Conservation (phyloP, 2,888 invertebrate species). For the Zaprionus lineosus region DNA sequence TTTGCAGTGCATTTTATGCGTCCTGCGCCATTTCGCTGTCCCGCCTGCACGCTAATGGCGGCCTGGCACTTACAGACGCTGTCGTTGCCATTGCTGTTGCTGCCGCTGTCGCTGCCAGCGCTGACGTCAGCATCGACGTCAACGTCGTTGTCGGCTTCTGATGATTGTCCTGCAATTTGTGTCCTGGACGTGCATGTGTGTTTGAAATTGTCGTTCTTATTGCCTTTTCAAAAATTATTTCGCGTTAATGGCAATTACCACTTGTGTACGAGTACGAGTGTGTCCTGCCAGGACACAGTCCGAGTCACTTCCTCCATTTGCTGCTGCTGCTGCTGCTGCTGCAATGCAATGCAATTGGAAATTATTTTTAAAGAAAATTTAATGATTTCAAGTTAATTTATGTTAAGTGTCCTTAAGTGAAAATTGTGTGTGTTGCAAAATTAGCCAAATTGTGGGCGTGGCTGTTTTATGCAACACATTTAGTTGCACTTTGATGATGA, state of each 20-base stretch:
- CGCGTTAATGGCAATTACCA: conserved; percentile 78
- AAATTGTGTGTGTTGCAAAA: conserved; percentile 63
- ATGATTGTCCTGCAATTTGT: conserved; percentile 71
- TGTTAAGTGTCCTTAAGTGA: conserved; percentile 75
- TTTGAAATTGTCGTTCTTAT: conserved; percentile 70
- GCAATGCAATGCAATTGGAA: conserved; percentile 56
- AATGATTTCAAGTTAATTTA: conserved; percentile 74
- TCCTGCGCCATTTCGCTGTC: conserved; percentile 38
- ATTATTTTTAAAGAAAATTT: conserved; percentile 73
- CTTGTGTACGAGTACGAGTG: no score
- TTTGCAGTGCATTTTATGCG: conserved; percentile 72
- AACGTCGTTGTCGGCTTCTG: conserved; percentile 24
- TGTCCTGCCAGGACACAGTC: conserved; percentile 28
- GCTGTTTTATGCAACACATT: conserved; percentile 51
- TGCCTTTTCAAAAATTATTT: conserved; percentile 78
- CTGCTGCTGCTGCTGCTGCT: conserved; percentile 12
- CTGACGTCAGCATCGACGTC: conserved; percentile 10
- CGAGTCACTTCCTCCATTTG: not conserved
- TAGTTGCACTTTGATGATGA: conserved; percentile 54
- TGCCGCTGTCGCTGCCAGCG: conserved; percentile 12
- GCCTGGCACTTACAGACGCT: conserved; percentile 16
- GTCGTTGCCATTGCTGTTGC: conserved; percentile 6
- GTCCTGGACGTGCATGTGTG: conserved; percentile 52
- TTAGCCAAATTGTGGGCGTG: conserved; percentile 58
- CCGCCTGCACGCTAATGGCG: conserved; percentile 47